Evolutionary conservation across 2,113 vertebrate genomes (phyloP), one percentile per base, ranked within the genome.

Genomic region (Dasyurus viverrinus): DNA sequence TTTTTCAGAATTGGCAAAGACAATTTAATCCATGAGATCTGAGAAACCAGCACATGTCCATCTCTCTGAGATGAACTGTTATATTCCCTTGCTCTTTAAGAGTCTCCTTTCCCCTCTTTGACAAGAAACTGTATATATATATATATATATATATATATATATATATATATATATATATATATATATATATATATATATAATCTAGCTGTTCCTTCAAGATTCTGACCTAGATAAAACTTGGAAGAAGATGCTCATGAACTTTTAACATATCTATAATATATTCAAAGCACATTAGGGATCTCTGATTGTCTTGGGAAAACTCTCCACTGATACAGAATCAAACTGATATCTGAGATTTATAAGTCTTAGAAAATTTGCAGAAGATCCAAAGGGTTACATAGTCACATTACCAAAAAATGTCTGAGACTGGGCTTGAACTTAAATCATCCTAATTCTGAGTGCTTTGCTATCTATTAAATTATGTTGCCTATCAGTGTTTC

Each of bases 1-100:
- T 93, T 95, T 95, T 97, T 91, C 90, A 54, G 57, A 54, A 46
- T 94, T 89, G 92, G 89, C 36, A 91, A 92, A 94, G 68, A 97
- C 22, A 92, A 68, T 48, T 92, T 50, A 96, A 22, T 84, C 90
- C 57, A 90, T 6, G 2, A 12, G 84, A 53, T 92, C 94, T 95
- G 93, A 95, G 91, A 95, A 96, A 92, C 36, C 30, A 94, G 8
- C 53, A 90, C 19, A 8, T 24, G 89, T 53, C 30, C 10, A 53
- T 94, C 94, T 27, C 48, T 89, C 68, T 92, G 57, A 91, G n/a
- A 52, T 25, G 91, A 76, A 94, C 19, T 47, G 50, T 46, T 92
- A 94, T 53, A 92, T 30, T 95, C 7, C 26, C 53, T 22, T 5
- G 42, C 50, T 95, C 94, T 90, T 90, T n/a, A 36, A 42, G 36